Base-by-base conservation (phyloP, 2,797 vertebrate genomes). In the Pachyuromys duprasi region DNA sequence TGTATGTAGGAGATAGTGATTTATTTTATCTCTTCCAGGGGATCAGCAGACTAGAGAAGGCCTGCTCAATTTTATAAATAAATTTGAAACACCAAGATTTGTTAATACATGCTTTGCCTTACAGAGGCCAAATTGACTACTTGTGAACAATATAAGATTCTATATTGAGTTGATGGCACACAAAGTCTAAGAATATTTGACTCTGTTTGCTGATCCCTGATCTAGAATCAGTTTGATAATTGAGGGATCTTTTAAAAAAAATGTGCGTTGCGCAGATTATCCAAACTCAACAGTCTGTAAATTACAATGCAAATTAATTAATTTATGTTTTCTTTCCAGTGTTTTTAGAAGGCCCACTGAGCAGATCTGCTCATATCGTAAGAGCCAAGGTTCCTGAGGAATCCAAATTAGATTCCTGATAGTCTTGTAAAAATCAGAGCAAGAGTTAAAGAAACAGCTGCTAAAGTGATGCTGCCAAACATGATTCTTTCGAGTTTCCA, bases 271-370 rank as follows among this genome's bases (percentile, higher is more conserved):
- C 22, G 82, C 45, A 26, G 81, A 6, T 89, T 91, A 97, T 84
- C 63, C 45, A 96, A 81, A 93, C 55, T 90, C 62, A 70, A 28
- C 65, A 89, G 42, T 89, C 89, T 91, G 28, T 92, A 33, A 95
- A 84, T 86, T 97, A 70, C 75, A 89, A 93, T 96, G 83, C 74
- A 93, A 83, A 89, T 91, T 79, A 92, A 96, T 96, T 97, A 92
- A 94, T 91, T 92, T 92, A 89, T 96, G 63, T 93, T 96, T 92
- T 63, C 90, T 96, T 97, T 95, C 33, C 95, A 96, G 90, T 97
- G 94, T 76, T 92, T 96, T 93, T 97, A 97, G 88, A 95, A 96
- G 95, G 88, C 74, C 96, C 4, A 75, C 78, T 94, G 90, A 96
- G 78, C 92, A 97, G 90, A 95, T 89, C 60, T 89, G 33, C 69